phyloP scores from a whole-genome alignment of 2,113 vertebrate genomes.

The Heliornis fulica region DNA sequence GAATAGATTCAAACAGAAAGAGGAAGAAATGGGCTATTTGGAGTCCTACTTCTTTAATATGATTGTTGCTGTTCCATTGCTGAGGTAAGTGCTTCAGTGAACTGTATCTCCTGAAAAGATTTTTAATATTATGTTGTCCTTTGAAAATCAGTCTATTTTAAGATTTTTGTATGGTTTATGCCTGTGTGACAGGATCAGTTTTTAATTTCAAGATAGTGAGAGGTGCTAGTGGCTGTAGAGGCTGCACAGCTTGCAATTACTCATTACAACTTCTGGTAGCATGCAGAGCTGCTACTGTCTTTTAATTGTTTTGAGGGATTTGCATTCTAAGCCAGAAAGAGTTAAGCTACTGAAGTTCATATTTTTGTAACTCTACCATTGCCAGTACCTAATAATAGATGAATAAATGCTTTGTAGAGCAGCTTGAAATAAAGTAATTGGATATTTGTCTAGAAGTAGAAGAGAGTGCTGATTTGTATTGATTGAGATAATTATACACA shows the following conservation, averaged over 20 bases:
- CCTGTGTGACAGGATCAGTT: not conserved
- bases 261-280: not conserved
- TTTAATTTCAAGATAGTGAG: not conserved
- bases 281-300: not conserved
- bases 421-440: not conserved
- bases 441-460: not conserved
- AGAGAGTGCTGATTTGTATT: not conserved
- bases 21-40: not conserved
- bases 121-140: constrained; percentile 6
- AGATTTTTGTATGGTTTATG: not conserved
- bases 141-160: not conserved
- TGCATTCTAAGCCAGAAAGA: not conserved
- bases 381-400: not conserved
- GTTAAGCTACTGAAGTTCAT: not conserved
- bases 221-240: not conserved
- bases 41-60: not conserved
- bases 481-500: not conserved
- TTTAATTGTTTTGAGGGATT: not conserved
- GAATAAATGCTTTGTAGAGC: not conserved
- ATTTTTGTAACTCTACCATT: not conserved
- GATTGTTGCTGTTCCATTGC: not conserved
- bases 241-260: not conserved
- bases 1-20: not conserved
- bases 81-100: not conserved
- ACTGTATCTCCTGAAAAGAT: constrained; percentile 12